Base-by-base conservation (phyloP, 2,113 vertebrate genomes). In the Puffinus mauretanicus region DNA sequence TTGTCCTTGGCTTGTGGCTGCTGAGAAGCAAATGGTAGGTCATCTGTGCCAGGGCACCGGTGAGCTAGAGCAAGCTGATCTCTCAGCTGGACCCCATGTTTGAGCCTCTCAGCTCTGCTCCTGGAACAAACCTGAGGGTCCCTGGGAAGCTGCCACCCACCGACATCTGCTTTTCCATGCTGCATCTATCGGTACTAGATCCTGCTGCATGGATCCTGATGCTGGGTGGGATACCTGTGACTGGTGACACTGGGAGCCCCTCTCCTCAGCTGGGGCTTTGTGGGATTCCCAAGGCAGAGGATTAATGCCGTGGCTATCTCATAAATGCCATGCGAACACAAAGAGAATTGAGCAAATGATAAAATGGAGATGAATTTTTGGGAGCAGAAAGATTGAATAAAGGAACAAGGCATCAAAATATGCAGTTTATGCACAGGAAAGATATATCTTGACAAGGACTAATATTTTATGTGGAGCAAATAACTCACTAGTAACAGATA, bases 391-490 rank as follows among this genome's bases (percentile, higher is more conserved):
- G 55, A 94, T 25, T 79, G 89, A 91, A 88, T 90, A 54, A 93
- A 85, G 82, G 60, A 96, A 24, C 54, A 77, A 95, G 81, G 88
- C 93, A 94, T 83, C 78, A 83, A 93, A 87, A 91, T 82, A 92
- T 16, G 84, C 72, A 61, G 80, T 94, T 92, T 94, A 94, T 82
- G 69, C 67, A 71, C 55, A 69, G 67, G n/a, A 82, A 95, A 92
- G 90, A 97, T 65, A 2, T 49, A 93, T 95, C 92, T 82, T 86
- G 94, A 96, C 89, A 96, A 91, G 90, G 88, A 90, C 90, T 82
- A 94, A 89, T 96, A 85, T 82, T 95, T 96, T 67, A 79, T 65
- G 51, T 80, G 73, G 30, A 78, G 84, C 57, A 93, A 95, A 92
- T 94, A 95, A 94, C 86, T 97, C 82, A 60, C 26, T 32, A 66